Evolutionary conservation across 2,113 vertebrate genomes (phyloP), one percentile per base, ranked within the genome.

Genomic region (Thomomys bottae): DNA sequence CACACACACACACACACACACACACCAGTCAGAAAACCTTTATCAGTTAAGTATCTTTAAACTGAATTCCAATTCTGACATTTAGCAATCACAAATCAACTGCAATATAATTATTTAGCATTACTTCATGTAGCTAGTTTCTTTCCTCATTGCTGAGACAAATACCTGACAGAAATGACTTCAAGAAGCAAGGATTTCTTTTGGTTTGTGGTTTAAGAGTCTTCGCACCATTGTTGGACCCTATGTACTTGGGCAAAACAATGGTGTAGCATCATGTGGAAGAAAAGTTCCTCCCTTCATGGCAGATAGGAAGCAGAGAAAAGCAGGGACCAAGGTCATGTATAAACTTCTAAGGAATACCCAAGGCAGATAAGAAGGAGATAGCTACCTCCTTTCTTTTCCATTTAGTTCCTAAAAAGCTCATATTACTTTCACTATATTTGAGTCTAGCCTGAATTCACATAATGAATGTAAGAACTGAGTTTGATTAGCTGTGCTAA

Each of bases 51-150:
- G 54, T 83, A 90, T 85, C 59, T 85, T 49, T 81, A 77, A 54
- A 75, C 9, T 71, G 34, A 85, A 57, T 38, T 40, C 21, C 45
- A 72, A 63, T 32, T 87, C 20, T 88, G 57, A 30, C 30, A 72
- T 66, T 79, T 76, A 90, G 49, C 42, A 77, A 90, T 64, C 26
- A 68, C 81, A 85, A 10, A 3, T 57, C 30, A 80, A 45, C 17
- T 21, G 80, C 42, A 42, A 75, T 2, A 72, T 54, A 75, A 81
- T 90, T 90, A 84, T 42, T 85, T 88, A 64, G 32, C 80, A 72
- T 24, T 68, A 57, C 1, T 40, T 45, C 73, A 54, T 68, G 68
- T 72, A 3, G 36, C 20, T 54, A 54, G 20, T 84, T 28, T 20
- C 20, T 68, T 45, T 54, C 36, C 30, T 70, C 59, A 83, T 45